phyloP scores from a whole-genome alignment of 37 sponge, comb jelly and placozoan species.

The Ephydatia muelleri region DNA sequence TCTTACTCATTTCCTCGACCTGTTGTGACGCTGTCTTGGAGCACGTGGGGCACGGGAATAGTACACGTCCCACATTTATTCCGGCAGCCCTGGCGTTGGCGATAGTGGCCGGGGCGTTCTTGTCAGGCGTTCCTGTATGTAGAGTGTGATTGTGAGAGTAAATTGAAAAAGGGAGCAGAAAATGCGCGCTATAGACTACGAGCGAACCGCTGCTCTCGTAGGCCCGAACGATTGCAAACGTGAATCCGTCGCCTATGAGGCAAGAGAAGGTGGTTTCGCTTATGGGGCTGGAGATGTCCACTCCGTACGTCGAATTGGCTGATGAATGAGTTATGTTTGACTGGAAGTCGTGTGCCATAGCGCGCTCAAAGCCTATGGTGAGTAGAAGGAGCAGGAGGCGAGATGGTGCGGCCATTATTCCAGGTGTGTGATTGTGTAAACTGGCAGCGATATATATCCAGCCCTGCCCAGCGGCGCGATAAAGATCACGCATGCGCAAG shows the following conservation, averaged over 20 bases:
- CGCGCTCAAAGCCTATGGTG: too few relatives aligned
- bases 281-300: conserved; percentile 65
- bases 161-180: not conserved
- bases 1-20: conserved; percentile 77
- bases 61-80: conserved; percentile 74
- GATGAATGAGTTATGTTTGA: too few relatives aligned
- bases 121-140: conserved; percentile 65
- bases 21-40: conserved; percentile 59
- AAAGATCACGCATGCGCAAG: too few relatives aligned
- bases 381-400: too few relatives aligned
- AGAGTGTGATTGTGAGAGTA: too few relatives aligned
- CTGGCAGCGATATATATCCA: too few relatives aligned
- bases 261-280: conserved; percentile 44
- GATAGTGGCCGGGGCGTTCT: conserved; percentile 58
- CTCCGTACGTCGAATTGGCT: conserved; percentile 43
- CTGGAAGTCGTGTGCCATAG: too few relatives aligned
- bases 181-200: not conserved
- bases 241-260: conserved; percentile 62
- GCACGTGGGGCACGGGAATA: conserved; percentile 86
- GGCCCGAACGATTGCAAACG: conserved; percentile 75
- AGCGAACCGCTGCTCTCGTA: conserved; percentile 55
- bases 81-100: conserved; percentile 78
- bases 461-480: too few relatives aligned
- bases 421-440: too few relatives aligned
- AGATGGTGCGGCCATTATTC: too few relatives aligned